Conservation (phyloP, 1,140 invertebrate species). For the Apis mellifera region Amel_HAv3.1 CM009931.2:9242501-9243000, state of each 20-base stretch:
- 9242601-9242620: conserved; percentile 15
- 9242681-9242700: conserved; percentile 22
- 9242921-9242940: conserved; percentile 15
- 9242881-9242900: conserved; percentile 30
- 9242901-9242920: conserved; percentile 1
- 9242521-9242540: not conserved
- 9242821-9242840: not conserved
- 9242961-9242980: not conserved
- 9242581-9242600: conserved; percentile 29
- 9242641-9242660: conserved; percentile 13
- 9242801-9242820: not conserved
- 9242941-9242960: not conserved
- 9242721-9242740: conserved; percentile 61
- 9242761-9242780: conserved; percentile 1
- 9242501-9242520: not conserved
- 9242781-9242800: conserved; percentile 30
- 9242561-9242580: conserved; percentile 24
- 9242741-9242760: conserved; percentile 28
- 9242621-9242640: conserved; percentile 14
- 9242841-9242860: not conserved
- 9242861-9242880: not conserved
- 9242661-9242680: conserved; percentile 15
- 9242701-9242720: conserved; percentile 32
- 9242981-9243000: not conserved
- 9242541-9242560: not conserved